phyloP scores from a whole-genome alignment of 2,888 invertebrate genomes.

The Gnatocerus cornutus region DNA sequence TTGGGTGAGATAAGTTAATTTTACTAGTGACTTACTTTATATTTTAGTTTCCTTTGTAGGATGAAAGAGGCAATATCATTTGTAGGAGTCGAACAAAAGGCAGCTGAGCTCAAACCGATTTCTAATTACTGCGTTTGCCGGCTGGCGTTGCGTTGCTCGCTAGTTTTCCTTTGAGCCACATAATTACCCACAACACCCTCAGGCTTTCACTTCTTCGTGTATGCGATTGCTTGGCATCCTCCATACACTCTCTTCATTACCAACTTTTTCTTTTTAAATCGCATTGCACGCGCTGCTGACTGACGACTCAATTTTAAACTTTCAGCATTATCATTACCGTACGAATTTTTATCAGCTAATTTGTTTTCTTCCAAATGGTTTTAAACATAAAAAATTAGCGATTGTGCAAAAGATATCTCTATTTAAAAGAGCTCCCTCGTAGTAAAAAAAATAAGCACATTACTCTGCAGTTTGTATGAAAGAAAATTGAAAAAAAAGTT shows the following conservation, averaged over 20 bases:
- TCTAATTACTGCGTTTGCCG: constrained; percentile 65
- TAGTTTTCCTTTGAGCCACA: constrained; percentile 66
- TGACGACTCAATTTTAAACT: background rate
- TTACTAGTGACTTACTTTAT: constrained; percentile 57
- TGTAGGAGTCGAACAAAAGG: constrained; percentile 59
- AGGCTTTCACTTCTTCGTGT: constrained; percentile 21
- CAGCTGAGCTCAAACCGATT: constrained; percentile 58
- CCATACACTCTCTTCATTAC: constrained; percentile 22
- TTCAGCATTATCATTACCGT: background rate
- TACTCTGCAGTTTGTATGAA: too few species aligned
- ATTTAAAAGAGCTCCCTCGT: too few species aligned
- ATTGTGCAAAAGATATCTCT: too few species aligned
- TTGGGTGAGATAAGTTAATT: constrained; percentile 56
- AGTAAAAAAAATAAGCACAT: too few species aligned
- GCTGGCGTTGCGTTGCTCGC: constrained; percentile 58
- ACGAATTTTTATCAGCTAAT: too few species aligned
- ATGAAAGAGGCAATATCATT: constrained; percentile 57
- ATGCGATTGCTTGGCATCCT: constrained; percentile 22
- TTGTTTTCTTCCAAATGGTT: too few species aligned
- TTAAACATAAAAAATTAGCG: too few species aligned
- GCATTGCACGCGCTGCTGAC: background rate
- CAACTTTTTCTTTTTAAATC: constrained; percentile 20
- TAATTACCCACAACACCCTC: constrained; percentile 63
- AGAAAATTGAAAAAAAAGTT: too few species aligned
- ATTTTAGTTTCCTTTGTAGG: constrained; percentile 58